A percentile compares a stretch with the other conserved stretches of the same genome.
Conservation (phyloP, 1,140 invertebrate species). For the Drosophila triauraria region DNA sequence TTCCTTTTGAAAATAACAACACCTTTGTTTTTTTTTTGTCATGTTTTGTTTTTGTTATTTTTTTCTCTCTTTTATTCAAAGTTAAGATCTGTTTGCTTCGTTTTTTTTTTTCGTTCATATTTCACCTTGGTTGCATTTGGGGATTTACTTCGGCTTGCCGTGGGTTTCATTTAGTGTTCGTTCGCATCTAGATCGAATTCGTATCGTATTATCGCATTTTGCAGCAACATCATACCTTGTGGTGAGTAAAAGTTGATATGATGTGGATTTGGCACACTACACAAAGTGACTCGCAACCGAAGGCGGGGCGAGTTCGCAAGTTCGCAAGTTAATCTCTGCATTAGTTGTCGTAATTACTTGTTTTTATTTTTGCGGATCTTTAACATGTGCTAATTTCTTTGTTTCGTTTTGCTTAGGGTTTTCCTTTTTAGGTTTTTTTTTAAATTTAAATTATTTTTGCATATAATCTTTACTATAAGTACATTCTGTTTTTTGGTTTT, state of each 20-base stretch:
- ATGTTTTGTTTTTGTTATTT: conserved; percentile 29
- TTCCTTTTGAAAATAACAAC: background rate
- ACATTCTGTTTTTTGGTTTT: conserved; percentile 21
- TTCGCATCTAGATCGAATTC: conserved; percentile 19
- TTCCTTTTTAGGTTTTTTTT: conserved; percentile 27
- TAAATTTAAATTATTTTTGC: conserved; percentile 54
- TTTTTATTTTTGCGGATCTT: conserved; percentile 58
- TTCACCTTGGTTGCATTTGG: conserved; percentile 73
- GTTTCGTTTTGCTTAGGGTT: conserved; percentile 31
- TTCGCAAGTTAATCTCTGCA: conserved; percentile 22
- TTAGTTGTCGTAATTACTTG: conserved; percentile 34
- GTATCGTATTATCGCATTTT: conserved; percentile 4
- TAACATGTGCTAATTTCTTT: conserved; percentile 72
- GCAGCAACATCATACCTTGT: conserved; percentile 71
- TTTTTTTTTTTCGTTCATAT: conserved; percentile 45
- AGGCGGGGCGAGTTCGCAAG: conserved; percentile 15
- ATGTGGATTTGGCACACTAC: conserved; percentile 69
- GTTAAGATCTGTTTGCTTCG: conserved; percentile 37
- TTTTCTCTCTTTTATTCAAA: conserved; percentile 45
- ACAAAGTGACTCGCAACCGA: conserved; percentile 52
- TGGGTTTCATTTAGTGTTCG: conserved; percentile 24
- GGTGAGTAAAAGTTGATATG: conserved; percentile 67
- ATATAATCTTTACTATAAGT: conserved; percentile 52
- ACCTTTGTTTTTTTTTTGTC: conserved; percentile 9
- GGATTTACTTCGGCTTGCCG: conserved; percentile 22